Base-by-base conservation (phyloP, 2,113 vertebrate species). In the Leptodactylus fuscus region DNA sequence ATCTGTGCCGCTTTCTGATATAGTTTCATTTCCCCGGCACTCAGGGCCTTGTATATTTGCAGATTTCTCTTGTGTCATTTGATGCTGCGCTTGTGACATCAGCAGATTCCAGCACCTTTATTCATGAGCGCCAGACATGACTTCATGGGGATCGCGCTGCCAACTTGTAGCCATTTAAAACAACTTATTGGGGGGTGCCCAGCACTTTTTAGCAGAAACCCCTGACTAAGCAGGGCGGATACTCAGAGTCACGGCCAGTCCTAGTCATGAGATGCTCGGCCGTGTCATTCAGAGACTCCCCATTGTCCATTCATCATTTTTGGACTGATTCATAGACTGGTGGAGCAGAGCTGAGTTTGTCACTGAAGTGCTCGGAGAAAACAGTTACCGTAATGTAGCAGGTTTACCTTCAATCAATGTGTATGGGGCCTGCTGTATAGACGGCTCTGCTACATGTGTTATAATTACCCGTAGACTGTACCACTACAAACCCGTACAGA, bases 61-160 rank as follows among this genome's bases (percentile, higher is more conserved):
- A 9, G 58, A 29, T 62, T 67, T 36, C 62, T 12, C 32, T 5
- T 2, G 60, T 34, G 62, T 36, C 29, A n/a, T 36, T 36, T 16
- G 16, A 48, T 46, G 36, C 70, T 74, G 41, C 41, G 18, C 15
- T n/a, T 38, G 32, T 78, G 75, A 78, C 75, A 38, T 78, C 75
- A 78, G 75, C 75, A 58, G 2, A 58, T 78, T 78, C 75, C 75
- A 38, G 32, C 38, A 12, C n/a, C 36, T 27, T 67, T 20, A 32
- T 27, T 74, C 15, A 20, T 27, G 11, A 11, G 29, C 38, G 20
- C 49, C 75, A 78, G 75, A 58, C 75, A 49, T 78, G 49, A 58
- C 49, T 78, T 78, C 75, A 78, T 78, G 20, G 15, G 48, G 48
- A 22, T 20, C 18, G 11, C 20, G 27, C 74, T 32, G 44, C 74